Evolutionary conservation across 2,888 invertebrate genomes (phyloP).

Genomic region (Emmelina monodactyla): DNA sequence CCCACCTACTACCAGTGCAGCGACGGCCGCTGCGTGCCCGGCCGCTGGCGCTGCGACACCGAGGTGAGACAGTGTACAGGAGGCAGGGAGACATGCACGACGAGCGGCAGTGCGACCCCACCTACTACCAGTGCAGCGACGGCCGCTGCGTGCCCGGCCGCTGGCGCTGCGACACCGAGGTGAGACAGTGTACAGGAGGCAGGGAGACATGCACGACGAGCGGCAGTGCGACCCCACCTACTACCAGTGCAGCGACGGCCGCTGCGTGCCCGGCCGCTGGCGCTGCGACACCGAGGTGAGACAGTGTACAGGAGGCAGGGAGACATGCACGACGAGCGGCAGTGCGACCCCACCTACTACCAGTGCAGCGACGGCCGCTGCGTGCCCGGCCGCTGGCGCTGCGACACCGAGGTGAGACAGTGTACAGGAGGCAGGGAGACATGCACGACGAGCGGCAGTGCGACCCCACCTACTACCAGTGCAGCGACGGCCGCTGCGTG

Average conservation of each 20-base stretch:
- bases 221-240: slow-evolving; percentile 63
- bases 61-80: too few relatives aligned
- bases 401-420: slow-evolving; percentile 50
- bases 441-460: slow-evolving; percentile 72
- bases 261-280: slow-evolving; percentile 81
- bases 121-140: slow-evolving; percentile 76
- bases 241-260: slow-evolving; percentile 71
- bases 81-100: too few relatives aligned
- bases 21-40: slow-evolving; percentile 71
- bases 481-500: slow-evolving; percentile 69
- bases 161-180: slow-evolving; percentile 82
- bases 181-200: slow-evolving; percentile 78
- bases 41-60: slow-evolving; percentile 72
- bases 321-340: slow-evolving; percentile 41
- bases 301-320: too few relatives aligned
- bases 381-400: slow-evolving; percentile 73
- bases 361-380: slow-evolving; percentile 71
- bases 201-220: slow-evolving; percentile 62
- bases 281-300: slow-evolving; percentile 71
- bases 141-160: slow-evolving; percentile 80
- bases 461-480: slow-evolving; percentile 78
- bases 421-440: too few relatives aligned
- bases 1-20: slow-evolving; percentile 77
- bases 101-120: slow-evolving; percentile 75
- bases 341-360: slow-evolving; percentile 80